phyloP scores from a whole-genome alignment of 2,888 invertebrate genomes.

The Colletes collaris region DNA sequence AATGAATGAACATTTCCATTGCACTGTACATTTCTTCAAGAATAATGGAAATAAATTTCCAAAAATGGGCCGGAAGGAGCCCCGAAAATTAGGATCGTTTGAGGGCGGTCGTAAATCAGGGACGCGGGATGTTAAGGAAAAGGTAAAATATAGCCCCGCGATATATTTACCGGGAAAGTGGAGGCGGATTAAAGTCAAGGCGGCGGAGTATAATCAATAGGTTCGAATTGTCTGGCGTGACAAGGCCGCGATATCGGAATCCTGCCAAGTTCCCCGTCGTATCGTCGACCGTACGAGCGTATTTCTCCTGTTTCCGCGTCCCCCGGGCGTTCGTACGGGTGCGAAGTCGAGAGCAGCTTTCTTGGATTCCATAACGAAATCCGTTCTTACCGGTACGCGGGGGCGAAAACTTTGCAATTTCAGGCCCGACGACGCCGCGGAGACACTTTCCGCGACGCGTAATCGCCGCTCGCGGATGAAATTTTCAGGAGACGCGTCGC shows the following conservation, averaged over 20 bases:
- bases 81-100: constrained; percentile 8
- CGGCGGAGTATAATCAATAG: constrained; percentile 45
- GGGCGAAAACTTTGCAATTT: constrained; percentile 55
- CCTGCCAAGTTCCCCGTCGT: constrained; percentile 34
- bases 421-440: constrained; percentile 36
- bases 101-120: constrained; percentile 9
- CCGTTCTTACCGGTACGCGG: constrained; percentile 37
- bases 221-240: constrained; percentile 50
- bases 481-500: constrained; percentile 11
- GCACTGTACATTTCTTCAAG: no score
- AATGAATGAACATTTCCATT: no score
- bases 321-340: constrained; percentile 28
- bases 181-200: constrained; percentile 39
- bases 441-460: constrained; percentile 19
- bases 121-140: constrained; percentile 16
- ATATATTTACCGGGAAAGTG: constrained; percentile 34
- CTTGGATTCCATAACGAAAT: constrained; percentile 55
- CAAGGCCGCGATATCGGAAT: constrained; percentile 49
- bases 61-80: neutral
- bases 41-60: no score
- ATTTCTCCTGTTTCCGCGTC: constrained; percentile 7
- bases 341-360: constrained; percentile 44
- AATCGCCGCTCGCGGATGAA: constrained; percentile 6
- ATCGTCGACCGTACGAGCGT: constrained; percentile 31
- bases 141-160: constrained; percentile 28